Evolutionary conservation across 2,113 vertebrate species (phyloP).

Genomic region (Aythya baeri): DNA sequence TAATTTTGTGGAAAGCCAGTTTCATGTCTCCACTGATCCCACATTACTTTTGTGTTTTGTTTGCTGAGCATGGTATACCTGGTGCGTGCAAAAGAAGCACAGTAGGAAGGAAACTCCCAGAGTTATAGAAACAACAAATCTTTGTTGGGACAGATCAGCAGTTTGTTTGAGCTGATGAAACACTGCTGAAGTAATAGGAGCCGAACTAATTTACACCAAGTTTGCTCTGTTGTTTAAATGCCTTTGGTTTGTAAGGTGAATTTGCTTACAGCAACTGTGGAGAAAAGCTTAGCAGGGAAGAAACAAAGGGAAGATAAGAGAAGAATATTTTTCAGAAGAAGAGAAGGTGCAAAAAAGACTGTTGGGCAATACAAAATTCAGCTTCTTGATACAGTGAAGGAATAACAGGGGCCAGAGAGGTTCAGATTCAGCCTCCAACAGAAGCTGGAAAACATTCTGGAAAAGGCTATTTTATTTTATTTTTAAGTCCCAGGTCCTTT

Average conservation of each 20-base stretch:
- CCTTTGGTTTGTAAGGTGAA: background rate
- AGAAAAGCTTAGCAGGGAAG: background rate
- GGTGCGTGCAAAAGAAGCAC: background rate
- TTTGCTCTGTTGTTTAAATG: background rate
- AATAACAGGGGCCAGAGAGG: background rate
- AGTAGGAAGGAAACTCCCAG: conserved; percentile 38
- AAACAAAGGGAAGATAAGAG: background rate
- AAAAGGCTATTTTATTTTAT: background rate
- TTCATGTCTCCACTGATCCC: conserved; percentile 59
- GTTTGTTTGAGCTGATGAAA: conserved; percentile 33
- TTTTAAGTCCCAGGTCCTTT: background rate
- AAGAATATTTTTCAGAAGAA: background rate
- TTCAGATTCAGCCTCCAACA: background rate
- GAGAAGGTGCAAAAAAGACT: background rate
- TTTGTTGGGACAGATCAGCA: conserved; percentile 33
- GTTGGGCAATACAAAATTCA: background rate
- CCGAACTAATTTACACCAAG: background rate
- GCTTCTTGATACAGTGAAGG: background rate
- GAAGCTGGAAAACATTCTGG: background rate
- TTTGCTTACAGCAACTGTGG: background rate
- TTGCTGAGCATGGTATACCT: background rate
- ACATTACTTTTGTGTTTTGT: background rate
- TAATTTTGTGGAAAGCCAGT: conserved; percentile 68
- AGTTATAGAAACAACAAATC: background rate
- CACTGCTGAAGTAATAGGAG: background rate